Base-by-base conservation (phyloP, 1,140 invertebrate genomes). In the Drepana arcuata region DNA sequence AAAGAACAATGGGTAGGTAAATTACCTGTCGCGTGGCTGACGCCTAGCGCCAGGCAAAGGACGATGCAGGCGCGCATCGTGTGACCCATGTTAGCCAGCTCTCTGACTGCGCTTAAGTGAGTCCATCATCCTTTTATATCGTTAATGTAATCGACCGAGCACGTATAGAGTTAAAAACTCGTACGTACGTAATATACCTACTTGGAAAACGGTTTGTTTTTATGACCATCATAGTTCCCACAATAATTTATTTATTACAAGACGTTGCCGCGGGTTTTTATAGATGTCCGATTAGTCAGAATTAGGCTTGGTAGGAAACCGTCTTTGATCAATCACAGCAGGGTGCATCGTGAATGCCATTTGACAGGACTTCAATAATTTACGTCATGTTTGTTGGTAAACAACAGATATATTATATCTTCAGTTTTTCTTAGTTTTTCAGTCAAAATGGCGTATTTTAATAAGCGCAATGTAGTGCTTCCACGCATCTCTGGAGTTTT, bases 41-140 rank as follows among this genome's bases (percentile, higher is more conserved):
- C 43, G 47, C 57, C 49, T 16, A 73, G 18, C 10, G 56, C 34
- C 28, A 73, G 59, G 42, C 61, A 62, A 43, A 69, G 46, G 23
- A 61, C 35, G 31, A 66, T 38, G 43, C 44, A 64, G 26, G 34
- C 16, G 1, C 34, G 38, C 41, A 51, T 36, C 34, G 45, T 37
- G 37, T 48, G 47, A 41, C 36, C 59, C 66, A 70, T 71, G 47
- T 53, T 44, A 52, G 37, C 18, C 18, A 36, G 33, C 31, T 32
- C 21, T 71, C 62, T 71, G 59, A 53, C 46, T 34, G 50, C 34
- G 18, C 30, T 14, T 12, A n/a, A n/a, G 14, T 10, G 10, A 16
- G 7, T n/a, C 14, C 12, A 34, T 15, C 44, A 66, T 64, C 65
- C 67, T 71, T 77, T 63, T 77, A 73, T 77, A 73, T 52, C 29